Evolutionary conservation across 2,888 invertebrate species (phyloP).

Genomic region (Parochlus steinenii): DNA sequence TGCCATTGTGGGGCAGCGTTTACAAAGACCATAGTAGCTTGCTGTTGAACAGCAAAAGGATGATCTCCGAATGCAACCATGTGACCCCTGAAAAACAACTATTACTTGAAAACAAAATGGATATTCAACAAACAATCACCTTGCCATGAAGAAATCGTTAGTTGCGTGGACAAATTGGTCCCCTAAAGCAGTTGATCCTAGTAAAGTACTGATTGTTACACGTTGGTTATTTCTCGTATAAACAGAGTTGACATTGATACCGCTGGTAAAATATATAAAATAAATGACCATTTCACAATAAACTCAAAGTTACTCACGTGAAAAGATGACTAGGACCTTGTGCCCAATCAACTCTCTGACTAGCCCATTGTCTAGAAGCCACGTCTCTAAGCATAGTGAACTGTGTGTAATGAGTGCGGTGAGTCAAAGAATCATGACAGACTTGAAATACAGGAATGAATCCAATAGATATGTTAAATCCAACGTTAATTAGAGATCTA

Average conservation of each 20-base stretch:
- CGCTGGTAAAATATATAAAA: no score
- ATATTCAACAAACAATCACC: no score
- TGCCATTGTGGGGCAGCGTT: constrained; percentile 41
- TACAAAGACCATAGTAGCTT: constrained; percentile 34
- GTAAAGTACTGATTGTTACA: constrained; percentile 16
- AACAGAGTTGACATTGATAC: no score
- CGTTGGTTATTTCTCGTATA: constrained; percentile 19
- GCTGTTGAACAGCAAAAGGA: constrained; percentile 31
- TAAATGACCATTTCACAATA: no score
- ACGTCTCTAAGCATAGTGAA: constrained; percentile 21
- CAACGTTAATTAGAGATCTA: constrained; percentile 18
- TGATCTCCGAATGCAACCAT: constrained; percentile 34
- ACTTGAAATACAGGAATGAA: constrained; percentile 20
- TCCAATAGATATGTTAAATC: constrained; percentile 17
- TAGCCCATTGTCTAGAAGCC: constrained; percentile 16
- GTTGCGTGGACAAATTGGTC: constrained; percentile 17
- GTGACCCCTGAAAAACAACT: no score
- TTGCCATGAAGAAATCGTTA: constrained; percentile 22
- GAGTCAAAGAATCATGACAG: constrained; percentile 19
- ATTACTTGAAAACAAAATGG: no score
- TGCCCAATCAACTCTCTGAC: constrained; percentile 18
- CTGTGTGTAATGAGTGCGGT: no score
- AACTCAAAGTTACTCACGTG: no score
- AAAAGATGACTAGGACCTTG: no score
- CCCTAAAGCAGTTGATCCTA: constrained; percentile 20